A percentile compares a stretch with the other conserved stretches of the same genome.
These are phyloP conservation scores for Anhinga anhinga DNA, from an alignment of 2,113 vertebrate species.

Conservation along the genomic window DNA sequence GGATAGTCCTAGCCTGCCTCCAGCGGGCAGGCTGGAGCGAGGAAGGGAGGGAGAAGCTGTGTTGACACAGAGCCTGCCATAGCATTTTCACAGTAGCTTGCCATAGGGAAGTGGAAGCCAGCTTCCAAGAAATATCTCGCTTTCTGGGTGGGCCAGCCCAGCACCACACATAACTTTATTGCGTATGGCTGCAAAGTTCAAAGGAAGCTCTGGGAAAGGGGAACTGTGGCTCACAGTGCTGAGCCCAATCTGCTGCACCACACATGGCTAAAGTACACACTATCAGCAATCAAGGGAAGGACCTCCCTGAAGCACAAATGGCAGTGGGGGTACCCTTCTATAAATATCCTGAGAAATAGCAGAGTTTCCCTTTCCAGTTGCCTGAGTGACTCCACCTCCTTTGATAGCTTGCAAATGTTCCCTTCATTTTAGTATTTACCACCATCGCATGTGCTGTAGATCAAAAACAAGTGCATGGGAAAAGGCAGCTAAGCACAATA, in stretches of 20 bases:
- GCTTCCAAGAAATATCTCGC: constrained; percentile 43
- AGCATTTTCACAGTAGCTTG: constrained; percentile 37
- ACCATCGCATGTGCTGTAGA: background rate
- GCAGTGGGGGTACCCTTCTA: constrained; percentile 72
- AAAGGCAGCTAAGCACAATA: constrained; percentile 28
- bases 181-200: constrained; percentile 63
- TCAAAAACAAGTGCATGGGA: constrained; percentile 35
- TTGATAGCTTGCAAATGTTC: constrained; percentile 71
- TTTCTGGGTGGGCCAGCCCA: constrained; percentile 72
- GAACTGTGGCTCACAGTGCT: constrained; percentile 20
- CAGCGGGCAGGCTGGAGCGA: background rate
- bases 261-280: constrained; percentile 77
- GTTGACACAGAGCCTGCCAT: background rate
- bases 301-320: constrained; percentile 76
- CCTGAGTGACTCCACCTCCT: constrained; percentile 59
- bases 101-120: constrained; percentile 21
- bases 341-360: constrained; percentile 73
- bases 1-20: background rate
- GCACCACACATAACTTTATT: constrained; percentile 47
- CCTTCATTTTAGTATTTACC: constrained; percentile 45
- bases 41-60: background rate
- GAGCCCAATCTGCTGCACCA: constrained; percentile 58
- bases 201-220: constrained; percentile 66
- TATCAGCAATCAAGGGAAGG: constrained; percentile 72
- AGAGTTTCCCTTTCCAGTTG: constrained; percentile 63